Evolutionary conservation across 2,113 vertebrate genomes (phyloP), one percentile per base, ranked within the genome.

Genomic region (Nansenia antarctica): DNA sequence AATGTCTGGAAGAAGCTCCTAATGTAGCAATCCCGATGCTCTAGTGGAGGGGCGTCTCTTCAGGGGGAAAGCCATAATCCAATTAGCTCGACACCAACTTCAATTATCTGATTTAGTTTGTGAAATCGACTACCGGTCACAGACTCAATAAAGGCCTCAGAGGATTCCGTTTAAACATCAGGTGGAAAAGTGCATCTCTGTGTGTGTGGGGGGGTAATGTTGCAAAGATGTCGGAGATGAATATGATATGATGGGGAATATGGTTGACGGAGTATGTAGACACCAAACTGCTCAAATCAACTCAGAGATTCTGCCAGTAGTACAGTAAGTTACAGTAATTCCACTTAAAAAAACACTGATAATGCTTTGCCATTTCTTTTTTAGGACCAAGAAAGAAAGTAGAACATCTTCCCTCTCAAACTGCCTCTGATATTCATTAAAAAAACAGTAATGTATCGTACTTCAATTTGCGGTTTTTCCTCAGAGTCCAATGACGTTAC

Each of bases 101-200:
- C 90, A 91, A 93, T 92, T 92, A 93, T 88, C 89, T 88, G 91
- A 93, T 92, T 93, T 86, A 90, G 86, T 88, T 90, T 88, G 85
- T 77, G 81, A 72, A 82, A 92, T 91, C 73, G 88, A 92, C 88
- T 89, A 75, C 82, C 78, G 89, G 90, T 89, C 83, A 77, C 59
- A 65, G 62, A 70, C 92, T 92, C 89, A 82, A 93, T 93, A 82
- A 70, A 70, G 69, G 78, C 81, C 84, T 72, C 27, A 77, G 79
- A 85, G 77, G 70, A 67, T 86, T 85, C 89, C 88, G 85, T 92
- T 88, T 86, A 87, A 85, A 82, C 80, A 69, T 72, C 59, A 26
- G 69, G 66, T 20, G 37, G 39, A 22, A 65, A 39, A 69, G 62
- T 77, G 58, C 64, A 65, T 37, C 72, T 67, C 39, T 61, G 62